These are phyloP conservation scores for Tholera decimalis DNA, from an alignment of 2,888 invertebrate genomes.

Conservation along the genomic window DNA sequence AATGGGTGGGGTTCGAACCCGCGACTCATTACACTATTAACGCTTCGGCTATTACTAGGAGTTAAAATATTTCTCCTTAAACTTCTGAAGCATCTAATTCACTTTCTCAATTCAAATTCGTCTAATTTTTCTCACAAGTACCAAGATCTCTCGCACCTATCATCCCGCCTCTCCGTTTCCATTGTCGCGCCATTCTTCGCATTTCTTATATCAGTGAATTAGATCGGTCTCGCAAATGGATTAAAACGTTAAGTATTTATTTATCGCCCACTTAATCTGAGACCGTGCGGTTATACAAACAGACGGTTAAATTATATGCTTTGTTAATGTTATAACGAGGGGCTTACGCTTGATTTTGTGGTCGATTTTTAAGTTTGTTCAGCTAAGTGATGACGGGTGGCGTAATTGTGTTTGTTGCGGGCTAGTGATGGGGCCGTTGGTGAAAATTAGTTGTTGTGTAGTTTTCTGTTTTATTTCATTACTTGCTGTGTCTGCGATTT, in stretches of 20 bases:
- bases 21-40: too few relatives aligned
- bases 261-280: conserved; percentile 86
- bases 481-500: too few relatives aligned
- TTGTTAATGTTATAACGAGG: conserved; percentile 75
- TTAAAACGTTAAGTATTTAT: conserved; percentile 89
- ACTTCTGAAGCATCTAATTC: neutral
- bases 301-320: conserved; percentile 86
- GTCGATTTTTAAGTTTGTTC: conserved; percentile 61
- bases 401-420: conserved; percentile 60
- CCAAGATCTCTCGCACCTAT: conserved; percentile 59
- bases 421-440: conserved; percentile 6
- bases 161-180: conserved; percentile 46
- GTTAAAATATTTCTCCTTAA: neutral
- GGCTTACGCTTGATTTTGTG: conserved; percentile 60
- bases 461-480: neutral
- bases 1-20: too few relatives aligned
- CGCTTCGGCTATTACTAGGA: too few relatives aligned
- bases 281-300: conserved; percentile 85
- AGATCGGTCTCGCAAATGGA: conserved; percentile 86
- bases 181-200: conserved; percentile 78
- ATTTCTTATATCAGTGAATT: conserved; percentile 80
- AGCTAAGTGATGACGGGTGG: conserved; percentile 51
- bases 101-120: neutral
- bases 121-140: conserved; percentile 63
- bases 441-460: conserved; percentile 15